Evolutionary conservation across 2,113 vertebrate genomes (phyloP), one percentile per base, ranked within the genome.

Genomic region (Glareola pratincola): DNA sequence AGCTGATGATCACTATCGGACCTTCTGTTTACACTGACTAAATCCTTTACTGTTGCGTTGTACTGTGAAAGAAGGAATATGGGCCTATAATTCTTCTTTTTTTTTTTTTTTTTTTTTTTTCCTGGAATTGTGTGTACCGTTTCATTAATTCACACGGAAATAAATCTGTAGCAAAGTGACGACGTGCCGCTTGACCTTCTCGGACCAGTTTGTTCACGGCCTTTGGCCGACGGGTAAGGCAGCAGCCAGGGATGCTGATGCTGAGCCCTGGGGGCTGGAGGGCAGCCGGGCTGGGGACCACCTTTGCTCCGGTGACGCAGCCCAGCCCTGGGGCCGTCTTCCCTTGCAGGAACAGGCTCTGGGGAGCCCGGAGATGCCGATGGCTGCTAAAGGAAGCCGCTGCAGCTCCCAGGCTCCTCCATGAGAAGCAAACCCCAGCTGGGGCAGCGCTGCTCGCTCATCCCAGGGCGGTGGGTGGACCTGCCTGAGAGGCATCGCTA

Each of bases 1-100:
- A 96, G 92, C 91, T 90, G 88, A 95, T 96, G 95, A 97, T 96
- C 97, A 96, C 93, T 91, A 59, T 96, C 91, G 92, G 94, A 91
- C 85, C 78, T 94, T 92, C 80, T 96, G 90, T 96, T 97, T 93
- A 92, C 92, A 95, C 95, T 91, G 94, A 93, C 76, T 96, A 95
- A 97, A 92, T 97, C 95, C 96, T 96, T 96, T 96, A 93, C 95
- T 96, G 92, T 90, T 95, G 95, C 50, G 0, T 90, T 77, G 92
- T 94, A 97, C 95, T 90, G 94, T 94, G 92, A 97, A 94, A 97
- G 93, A 96, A 94, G 76, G 88, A 84, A 83, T 93, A 94, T 91
- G 90, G 95, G 95, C 89, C 85, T 95, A 85, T 95, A 79, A 86
- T 43, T 91, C 88, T 67, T 53, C 80, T 17, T 17, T 26, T 34